Evolutionary conservation across 2,888 invertebrate species (phyloP), one percentile per base, ranked within the genome.

Genomic region (Microctonus brassicae): DNA sequence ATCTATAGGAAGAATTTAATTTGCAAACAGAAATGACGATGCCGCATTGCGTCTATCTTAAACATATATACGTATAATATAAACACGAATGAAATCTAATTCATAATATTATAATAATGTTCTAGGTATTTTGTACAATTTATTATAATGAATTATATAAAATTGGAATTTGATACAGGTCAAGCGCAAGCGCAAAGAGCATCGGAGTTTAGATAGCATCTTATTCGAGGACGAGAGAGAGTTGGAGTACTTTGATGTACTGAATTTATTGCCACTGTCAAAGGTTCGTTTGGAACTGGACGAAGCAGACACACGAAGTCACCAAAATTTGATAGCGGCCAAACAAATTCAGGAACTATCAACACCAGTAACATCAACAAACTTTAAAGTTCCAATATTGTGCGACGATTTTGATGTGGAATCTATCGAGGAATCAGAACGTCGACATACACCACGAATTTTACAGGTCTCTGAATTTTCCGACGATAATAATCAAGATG

Each of bases 101-200:
- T 39, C 39, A 6, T 39, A 11, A 39, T n/a, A 39, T 39, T 39
- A 39, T 39, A 11, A 39, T 39, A 2, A 13, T n/a, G n/a, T 39
- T 36, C 39, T n/a, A 39, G 47, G 17, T 47, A 20, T 17, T 47
- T 17, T 9, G 17, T 1, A 17, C 17, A 2, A 1, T 17, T 47
- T 7, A 9, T 17, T 9, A 17, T 6, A 17, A 29, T 29, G 29
- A 47, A 20, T 47, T 5, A 47, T 47, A 20, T 17, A n/a, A 20
- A 47, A 0, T 17, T 20, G 3, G 17, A 17, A n/a, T 57, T 58
- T 17, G 24, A 77, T 78, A 52, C 75, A 87, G 87, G 87, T 86
- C 3, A 87, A 87, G 67, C 82, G 87, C n/a, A 87, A 86, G 68
- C 85, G 87, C 53, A 87, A 87, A 72, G 86, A 87, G 55, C 87